Conservation (phyloP, 2,113 vertebrate species). For the Vicugna pacos region DNA sequence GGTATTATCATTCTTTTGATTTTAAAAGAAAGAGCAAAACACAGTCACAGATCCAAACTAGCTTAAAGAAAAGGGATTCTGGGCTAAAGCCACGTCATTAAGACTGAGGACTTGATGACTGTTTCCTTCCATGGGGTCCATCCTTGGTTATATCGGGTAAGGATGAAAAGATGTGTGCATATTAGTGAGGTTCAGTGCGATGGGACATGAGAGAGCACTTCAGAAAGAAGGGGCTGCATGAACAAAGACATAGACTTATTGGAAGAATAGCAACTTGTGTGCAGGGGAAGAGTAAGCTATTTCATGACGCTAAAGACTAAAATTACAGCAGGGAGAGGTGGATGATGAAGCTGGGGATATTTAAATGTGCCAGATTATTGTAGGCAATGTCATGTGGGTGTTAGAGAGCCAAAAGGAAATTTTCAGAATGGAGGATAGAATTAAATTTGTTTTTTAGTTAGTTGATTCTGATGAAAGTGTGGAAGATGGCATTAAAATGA, state of each 20-base stretch:
- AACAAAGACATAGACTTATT: not conserved
- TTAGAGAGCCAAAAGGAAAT: not conserved
- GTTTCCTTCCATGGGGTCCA: not conserved
- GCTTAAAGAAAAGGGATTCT: not conserved
- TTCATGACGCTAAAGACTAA: not conserved
- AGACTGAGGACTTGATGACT: not conserved
- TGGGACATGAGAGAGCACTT: not conserved
- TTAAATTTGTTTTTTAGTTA: slow-evolving; percentile 9
- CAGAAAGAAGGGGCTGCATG: not conserved
- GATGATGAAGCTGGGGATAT: not conserved
- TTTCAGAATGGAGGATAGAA: not conserved
- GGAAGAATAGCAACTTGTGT: not conserved
- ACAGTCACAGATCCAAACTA: not conserved
- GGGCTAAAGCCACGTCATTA: not conserved
- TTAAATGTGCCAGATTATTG: not conserved
- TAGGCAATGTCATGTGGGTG: not conserved
- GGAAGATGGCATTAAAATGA: not conserved
- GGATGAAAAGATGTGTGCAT: not conserved
- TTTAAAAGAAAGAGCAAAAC: not conserved
- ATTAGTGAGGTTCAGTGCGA: not conserved
- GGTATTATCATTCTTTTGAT: not conserved
- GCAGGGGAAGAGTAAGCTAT: not conserved
- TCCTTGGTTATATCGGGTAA: not conserved
- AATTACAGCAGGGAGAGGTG: not conserved
- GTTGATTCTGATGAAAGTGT: not conserved